phyloP scores from a whole-genome alignment of 2,888 invertebrate species.

The Brachynemurus nebulosus region DNA sequence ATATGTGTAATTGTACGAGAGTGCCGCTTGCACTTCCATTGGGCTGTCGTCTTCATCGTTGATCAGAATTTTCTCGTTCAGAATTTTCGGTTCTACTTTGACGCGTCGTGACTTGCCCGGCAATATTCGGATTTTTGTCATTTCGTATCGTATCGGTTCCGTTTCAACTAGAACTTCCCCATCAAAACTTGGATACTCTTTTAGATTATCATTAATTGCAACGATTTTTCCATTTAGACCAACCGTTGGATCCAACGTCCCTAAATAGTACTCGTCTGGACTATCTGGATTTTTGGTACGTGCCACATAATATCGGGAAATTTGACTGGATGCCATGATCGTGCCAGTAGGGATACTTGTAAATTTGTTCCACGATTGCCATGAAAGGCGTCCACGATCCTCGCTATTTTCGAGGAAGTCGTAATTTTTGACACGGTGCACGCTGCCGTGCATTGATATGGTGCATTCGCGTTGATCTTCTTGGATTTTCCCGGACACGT shows the following conservation, averaged over 20 bases:
- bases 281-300: conserved; percentile 17
- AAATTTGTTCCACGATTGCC: conserved; percentile 64
- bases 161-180: conserved; percentile 70
- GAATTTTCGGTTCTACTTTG: conserved; percentile 36
- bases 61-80: conserved; percentile 34
- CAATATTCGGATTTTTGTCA: conserved; percentile 34
- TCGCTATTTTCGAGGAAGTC: conserved; percentile 67
- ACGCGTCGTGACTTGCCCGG: conserved; percentile 33
- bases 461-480: conserved; percentile 46
- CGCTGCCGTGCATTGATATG: conserved; percentile 44
- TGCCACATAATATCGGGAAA: conserved; percentile 26
- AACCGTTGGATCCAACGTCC: conserved; percentile 48
- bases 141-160: conserved; percentile 63
- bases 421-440: conserved; percentile 42
- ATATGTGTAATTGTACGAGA: conserved; percentile 56
- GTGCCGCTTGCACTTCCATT: conserved; percentile 54
- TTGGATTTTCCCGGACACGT: conserved; percentile 55
- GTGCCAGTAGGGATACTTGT: conserved; percentile 50
- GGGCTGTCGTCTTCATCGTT: conserved; percentile 33
- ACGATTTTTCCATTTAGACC: conserved; percentile 54
- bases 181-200: conserved; percentile 40
- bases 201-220: conserved; percentile 48
- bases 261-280: conserved; percentile 41
- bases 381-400: conserved; percentile 58
- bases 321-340: conserved; percentile 38